These are phyloP conservation scores for Galagoides demidoff DNA, from an alignment of 2,797 vertebrate genomes.

Conservation along the genomic window DNA sequence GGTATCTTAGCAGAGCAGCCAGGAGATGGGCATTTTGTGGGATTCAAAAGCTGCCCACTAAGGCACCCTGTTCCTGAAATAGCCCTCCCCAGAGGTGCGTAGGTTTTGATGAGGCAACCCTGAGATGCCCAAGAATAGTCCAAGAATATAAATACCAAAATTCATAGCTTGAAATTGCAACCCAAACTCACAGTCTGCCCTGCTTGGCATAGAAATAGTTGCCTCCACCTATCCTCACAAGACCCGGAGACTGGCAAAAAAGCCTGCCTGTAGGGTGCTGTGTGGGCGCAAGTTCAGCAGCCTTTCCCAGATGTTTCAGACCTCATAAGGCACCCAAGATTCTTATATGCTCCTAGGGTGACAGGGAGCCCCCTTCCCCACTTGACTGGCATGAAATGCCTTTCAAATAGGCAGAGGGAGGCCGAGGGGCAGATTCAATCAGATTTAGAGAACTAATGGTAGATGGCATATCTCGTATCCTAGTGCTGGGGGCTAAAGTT, in stretches of 20 bases:
- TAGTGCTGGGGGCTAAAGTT: background rate
- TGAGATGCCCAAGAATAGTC: background rate
- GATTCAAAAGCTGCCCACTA: background rate
- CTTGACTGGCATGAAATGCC: background rate
- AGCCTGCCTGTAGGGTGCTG: background rate
- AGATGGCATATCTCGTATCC: background rate
- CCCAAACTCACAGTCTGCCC: background rate
- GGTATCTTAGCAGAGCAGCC: background rate
- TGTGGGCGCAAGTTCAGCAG: background rate
- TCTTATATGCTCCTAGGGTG: background rate
- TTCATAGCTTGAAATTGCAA: background rate
- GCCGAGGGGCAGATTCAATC: background rate
- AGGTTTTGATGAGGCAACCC: background rate
- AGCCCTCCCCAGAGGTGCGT: background rate
- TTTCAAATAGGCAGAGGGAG: background rate
- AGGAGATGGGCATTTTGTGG: background rate
- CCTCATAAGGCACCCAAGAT: background rate
- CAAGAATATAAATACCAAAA: background rate
- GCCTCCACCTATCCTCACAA: background rate
- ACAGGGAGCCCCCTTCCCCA: background rate
- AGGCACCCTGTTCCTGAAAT: background rate
- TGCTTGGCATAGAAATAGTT: background rate
- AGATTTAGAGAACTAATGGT: background rate
- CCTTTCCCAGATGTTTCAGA: background rate
- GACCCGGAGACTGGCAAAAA: background rate